These are phyloP conservation scores for Pharmacophagus antenor DNA, from an alignment of 2,888 invertebrate species.

Conservation along the genomic window DNA sequence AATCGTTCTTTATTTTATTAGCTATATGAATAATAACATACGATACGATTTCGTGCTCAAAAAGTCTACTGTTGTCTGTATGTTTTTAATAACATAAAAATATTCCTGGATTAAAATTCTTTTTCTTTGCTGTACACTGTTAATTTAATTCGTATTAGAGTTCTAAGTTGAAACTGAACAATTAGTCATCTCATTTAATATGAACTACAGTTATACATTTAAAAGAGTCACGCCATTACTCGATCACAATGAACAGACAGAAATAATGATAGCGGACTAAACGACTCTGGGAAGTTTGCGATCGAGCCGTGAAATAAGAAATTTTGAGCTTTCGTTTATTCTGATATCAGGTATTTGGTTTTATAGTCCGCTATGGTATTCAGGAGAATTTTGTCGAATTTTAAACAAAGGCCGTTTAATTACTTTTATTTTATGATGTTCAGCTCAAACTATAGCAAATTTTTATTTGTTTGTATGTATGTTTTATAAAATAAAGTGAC, in stretches of 20 bases:
- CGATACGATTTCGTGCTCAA: too few species aligned
- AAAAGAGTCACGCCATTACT: slow-evolving; percentile 11
- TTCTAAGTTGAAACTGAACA: not conserved
- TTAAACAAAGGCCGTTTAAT: not conserved
- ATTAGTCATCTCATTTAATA: not conserved
- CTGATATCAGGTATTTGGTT: slow-evolving; percentile 5
- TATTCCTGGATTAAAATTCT: too few species aligned
- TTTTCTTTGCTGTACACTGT: not conserved
- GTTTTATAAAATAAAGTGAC: not conserved
- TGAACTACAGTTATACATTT: slow-evolving; percentile 1
- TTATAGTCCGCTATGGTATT: not conserved
- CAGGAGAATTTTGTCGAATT: not conserved
- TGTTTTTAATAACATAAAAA: too few species aligned
- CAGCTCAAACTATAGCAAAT: too few species aligned
- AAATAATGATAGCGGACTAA: slow-evolving; percentile 21
- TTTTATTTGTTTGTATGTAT: not conserved
- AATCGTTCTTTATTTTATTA: too few species aligned
- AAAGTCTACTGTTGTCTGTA: too few species aligned
- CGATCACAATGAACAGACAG: slow-evolving; percentile 10
- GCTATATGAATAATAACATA: too few species aligned
- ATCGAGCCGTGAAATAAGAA: slow-evolving; percentile 19
- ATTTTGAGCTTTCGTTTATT: slow-evolving; percentile 5
- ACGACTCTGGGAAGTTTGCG: slow-evolving; percentile 10
- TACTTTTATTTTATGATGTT: not conserved
- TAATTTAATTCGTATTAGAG: not conserved